A percentile compares a stretch with the other conserved stretches of the same genome.
Evolutionary conservation across 23 tunicate genomes (phyloP).

Genomic region (Diplosoma virens): DNA sequence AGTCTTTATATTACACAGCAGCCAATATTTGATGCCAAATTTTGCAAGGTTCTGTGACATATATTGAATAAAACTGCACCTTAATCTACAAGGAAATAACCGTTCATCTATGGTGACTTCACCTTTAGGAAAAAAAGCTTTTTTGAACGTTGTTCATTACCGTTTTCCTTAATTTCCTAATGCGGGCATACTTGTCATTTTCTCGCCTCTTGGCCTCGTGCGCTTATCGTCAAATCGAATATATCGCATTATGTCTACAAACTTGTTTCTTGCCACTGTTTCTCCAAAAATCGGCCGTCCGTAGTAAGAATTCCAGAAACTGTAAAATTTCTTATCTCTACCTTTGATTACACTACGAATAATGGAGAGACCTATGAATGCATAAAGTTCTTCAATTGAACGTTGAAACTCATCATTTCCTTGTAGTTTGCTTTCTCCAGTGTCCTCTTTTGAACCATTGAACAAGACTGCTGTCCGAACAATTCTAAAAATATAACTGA

Average conservation of each 20-base stretch:
- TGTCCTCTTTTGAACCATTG: neutral
- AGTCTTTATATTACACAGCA: slow-evolving; percentile 14
- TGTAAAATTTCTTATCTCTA: slow-evolving; percentile 2
- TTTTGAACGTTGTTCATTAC: slow-evolving; percentile 20
- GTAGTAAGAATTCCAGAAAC: slow-evolving; percentile 13
- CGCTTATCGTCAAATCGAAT: slow-evolving; percentile 5
- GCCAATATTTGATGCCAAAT: slow-evolving; percentile 29
- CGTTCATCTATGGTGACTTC: slow-evolving; percentile 23
- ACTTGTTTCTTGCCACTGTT: slow-evolving; percentile 23
- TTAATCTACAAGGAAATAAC: slow-evolving; percentile 13
- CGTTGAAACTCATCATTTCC: slow-evolving; percentile 11
- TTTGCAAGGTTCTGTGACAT: slow-evolving; percentile 23
- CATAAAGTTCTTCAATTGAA: slow-evolving; percentile 7
- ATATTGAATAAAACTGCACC: slow-evolving; percentile 23
- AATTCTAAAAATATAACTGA: slow-evolving; percentile 4
- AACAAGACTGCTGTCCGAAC: slow-evolving; percentile 7
- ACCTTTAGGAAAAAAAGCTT: neutral
- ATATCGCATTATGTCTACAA: neutral
- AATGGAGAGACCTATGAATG: slow-evolving; percentile 30
- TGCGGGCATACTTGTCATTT: slow-evolving; percentile 20
- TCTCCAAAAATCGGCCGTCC: slow-evolving; percentile 18
- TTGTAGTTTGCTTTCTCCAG: slow-evolving; percentile 7
- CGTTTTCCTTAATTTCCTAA: slow-evolving; percentile 11
- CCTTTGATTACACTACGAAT: slow-evolving; percentile 23
- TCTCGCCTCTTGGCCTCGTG: slow-evolving; percentile 5